Evolutionary conservation across 2,113 vertebrate species (phyloP), one percentile per base, ranked within the genome.

Genomic region (Mugil cephalus): DNA sequence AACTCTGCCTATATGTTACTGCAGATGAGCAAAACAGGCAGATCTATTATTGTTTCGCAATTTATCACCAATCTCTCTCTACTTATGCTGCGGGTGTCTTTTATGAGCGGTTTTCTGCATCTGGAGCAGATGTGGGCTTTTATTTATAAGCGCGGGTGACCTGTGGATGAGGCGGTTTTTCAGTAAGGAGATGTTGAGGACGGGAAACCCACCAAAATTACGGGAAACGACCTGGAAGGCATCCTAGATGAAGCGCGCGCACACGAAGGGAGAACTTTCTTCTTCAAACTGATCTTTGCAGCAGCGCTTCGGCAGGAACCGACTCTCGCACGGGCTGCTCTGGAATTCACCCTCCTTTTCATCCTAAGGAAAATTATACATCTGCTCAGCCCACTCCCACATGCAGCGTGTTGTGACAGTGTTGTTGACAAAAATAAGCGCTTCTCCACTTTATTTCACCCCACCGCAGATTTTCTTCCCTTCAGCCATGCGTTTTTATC

Each of bases 341-440:
- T 77, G 85, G 84, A 90, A 88, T 90, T 67, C 75, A 69, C 77
- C 68, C 60, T 70, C 43, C 60, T 67, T 89, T 84, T 91, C 67
- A 86, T 87, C 68, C 48, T 63, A 15, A 59, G 42, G 68, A 74
- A 91, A 88, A 89, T 87, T 79, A 86, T 61, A 85, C 59, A 80
- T 88, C 68, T 62, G 42, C 35, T 56, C 52, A 64, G 24, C 66
- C 40, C 73, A 55, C 53, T 60, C 68, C 69, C 59, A 81, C 51
- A 65, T 53, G 67, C 69, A 77, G 77, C 80, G 61, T 88, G 86
- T 79, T 77, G 77, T 73, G 77, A 85, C 84, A 84, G 19, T 55
- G 35, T 74, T 56, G 52, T 43, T 38, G 79, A 77, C 62, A 43
- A 80, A 90, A 86, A 85, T 40, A 74, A 82, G 40, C 14, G 6